A percentile compares a stretch with the other conserved stretches of the same genome.
Evolutionary conservation across 2,888 invertebrate species (phyloP).

Genomic region (Teleiodes luculella): DNA sequence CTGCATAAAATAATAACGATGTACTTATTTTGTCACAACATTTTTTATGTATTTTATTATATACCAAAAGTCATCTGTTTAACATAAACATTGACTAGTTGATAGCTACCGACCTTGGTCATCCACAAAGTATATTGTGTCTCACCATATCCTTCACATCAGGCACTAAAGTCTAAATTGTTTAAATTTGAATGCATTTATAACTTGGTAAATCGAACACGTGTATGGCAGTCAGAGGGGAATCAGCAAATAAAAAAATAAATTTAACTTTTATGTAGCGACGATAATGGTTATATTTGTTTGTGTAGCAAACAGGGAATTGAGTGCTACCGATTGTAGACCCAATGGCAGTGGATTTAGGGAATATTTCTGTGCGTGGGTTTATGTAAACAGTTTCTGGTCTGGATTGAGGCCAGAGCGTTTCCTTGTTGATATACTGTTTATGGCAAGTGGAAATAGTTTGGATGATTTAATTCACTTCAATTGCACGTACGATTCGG

Average conservation of each 20-base stretch:
- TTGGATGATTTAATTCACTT: not conserved
- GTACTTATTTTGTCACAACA: no score
- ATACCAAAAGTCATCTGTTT: not conserved
- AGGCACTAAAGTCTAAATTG: not conserved
- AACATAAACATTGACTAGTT: not conserved
- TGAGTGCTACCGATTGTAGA: not conserved
- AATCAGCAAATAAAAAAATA: constrained; percentile 18
- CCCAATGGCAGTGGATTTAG: not conserved
- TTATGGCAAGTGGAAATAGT: not conserved
- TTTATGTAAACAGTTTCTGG: not conserved
- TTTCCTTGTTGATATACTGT: constrained; percentile 1
- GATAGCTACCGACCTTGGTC: constrained; percentile 1
- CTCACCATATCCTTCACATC: not conserved
- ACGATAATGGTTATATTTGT: constrained; percentile 11
- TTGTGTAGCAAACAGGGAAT: not conserved
- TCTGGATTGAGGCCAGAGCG: not conserved
- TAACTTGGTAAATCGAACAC: constrained; percentile 8
- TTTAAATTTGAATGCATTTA: not conserved
- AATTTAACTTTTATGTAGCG: constrained; percentile 15
- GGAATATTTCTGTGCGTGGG: not conserved
- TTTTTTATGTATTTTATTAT: no score
- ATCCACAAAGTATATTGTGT: not conserved
- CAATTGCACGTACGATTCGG: no score
- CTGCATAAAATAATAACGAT: no score
- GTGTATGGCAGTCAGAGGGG: constrained; percentile 10